Percentiles rank a stretch among this genome's conserved stretches.
Evolutionary conservation across 2,888 invertebrate species (phyloP).

Genomic region (Eupithecia subumbrata): DNA sequence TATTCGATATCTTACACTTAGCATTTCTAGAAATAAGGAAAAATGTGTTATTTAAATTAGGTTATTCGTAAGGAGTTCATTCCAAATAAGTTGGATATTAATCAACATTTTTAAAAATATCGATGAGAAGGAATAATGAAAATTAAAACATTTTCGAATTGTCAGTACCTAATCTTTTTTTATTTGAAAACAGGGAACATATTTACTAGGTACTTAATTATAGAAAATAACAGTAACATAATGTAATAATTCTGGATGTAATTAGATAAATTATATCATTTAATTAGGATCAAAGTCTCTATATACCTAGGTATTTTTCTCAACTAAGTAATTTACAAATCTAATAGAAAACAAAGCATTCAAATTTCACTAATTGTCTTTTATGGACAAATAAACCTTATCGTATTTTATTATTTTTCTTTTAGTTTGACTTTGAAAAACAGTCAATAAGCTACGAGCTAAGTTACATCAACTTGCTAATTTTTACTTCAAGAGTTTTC

Average conservation of each 20-base stretch:
- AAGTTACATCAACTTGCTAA: not conserved
- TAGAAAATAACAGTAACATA: no score
- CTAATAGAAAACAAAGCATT: no score
- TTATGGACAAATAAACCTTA: no score
- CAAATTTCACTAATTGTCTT: no score
- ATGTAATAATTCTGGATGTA: no score
- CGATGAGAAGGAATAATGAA: slow-evolving; percentile 10
- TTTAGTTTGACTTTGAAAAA: no score
- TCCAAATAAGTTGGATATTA: slow-evolving; percentile 33
- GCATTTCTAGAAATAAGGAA: slow-evolving; percentile 25
- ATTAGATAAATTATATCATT: not conserved
- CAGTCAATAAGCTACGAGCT: no score
- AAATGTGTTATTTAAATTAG: slow-evolving; percentile 27
- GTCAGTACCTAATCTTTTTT: not conserved
- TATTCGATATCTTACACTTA: no score
- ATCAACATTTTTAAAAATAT: slow-evolving; percentile 5
- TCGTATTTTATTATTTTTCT: no score
- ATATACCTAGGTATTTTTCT: not conserved
- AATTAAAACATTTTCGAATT: slow-evolving; percentile 14
- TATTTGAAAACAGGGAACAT: not conserved
- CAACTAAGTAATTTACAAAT: not conserved
- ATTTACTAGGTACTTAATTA: not conserved
- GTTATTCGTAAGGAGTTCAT: slow-evolving; percentile 22
- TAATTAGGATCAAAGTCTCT: not conserved
- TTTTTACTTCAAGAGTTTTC: not conserved